These are phyloP conservation scores for Cerastis rubricosa DNA, from an alignment of 2,888 invertebrate genomes.

Conservation along the genomic window DNA sequence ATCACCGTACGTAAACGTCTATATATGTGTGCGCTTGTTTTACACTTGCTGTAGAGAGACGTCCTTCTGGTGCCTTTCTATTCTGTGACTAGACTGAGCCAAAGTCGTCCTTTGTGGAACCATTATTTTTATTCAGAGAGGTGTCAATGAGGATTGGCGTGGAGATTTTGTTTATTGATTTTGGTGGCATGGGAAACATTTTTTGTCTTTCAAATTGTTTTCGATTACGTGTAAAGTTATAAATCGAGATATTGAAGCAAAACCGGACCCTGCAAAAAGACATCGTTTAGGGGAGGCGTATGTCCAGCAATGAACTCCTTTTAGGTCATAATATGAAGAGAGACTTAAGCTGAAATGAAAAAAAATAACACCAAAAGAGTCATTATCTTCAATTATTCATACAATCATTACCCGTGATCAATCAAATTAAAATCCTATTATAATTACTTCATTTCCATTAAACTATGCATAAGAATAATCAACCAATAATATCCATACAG, in stretches of 20 bases:
- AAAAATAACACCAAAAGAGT: no score
- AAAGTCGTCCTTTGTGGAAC: constrained; percentile 32
- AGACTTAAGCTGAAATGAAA: background rate
- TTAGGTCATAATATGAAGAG: background rate
- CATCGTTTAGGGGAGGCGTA: background rate
- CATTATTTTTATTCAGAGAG: constrained; percentile 57
- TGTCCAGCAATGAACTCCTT: background rate
- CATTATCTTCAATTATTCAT: background rate
- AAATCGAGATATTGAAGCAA: background rate
- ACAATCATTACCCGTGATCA: background rate
- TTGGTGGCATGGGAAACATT: background rate
- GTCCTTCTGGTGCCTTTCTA: constrained; percentile 10
- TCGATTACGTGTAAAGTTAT: background rate
- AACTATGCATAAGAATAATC: background rate
- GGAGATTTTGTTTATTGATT: constrained; percentile 45
- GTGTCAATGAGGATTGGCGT: constrained; percentile 43
- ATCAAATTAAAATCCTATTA: background rate
- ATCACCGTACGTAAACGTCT: background rate
- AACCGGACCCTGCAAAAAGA: background rate
- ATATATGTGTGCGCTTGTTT: background rate
- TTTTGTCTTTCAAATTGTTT: background rate
- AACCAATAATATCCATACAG: background rate
- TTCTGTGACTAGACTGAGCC: background rate
- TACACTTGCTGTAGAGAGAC: rapidly evolving
- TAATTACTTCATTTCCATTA: background rate